A percentile compares a stretch with the other conserved stretches of the same genome.
phyloP scores from a whole-genome alignment of 2,113 vertebrate species.

The Eulacestoma nigropectus region DNA sequence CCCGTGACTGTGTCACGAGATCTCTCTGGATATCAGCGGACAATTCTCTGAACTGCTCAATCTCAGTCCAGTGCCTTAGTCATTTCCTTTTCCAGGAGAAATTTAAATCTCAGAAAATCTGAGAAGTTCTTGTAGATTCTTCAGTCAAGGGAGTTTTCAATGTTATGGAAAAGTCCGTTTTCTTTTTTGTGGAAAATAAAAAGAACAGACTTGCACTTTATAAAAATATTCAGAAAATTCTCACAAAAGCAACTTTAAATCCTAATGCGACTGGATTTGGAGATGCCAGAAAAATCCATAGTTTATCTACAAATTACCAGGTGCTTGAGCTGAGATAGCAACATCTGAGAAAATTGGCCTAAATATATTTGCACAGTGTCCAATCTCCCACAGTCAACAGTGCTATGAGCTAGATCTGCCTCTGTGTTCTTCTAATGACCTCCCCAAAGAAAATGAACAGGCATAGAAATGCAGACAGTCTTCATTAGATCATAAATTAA shows the following conservation, averaged over 20 bases:
- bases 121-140: neutral
- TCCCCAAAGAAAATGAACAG: neutral
- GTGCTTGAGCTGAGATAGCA: neutral
- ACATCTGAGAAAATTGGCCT: neutral
- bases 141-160: neutral
- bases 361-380: neutral
- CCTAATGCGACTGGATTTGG: neutral
- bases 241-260: neutral
- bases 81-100: neutral
- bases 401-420: neutral
- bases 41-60: neutral
- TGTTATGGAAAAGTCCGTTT: neutral
- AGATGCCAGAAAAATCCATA: neutral
- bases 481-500: slow-evolving; percentile 31
- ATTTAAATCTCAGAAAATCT: neutral
- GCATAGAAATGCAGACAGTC: neutral
- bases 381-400: neutral
- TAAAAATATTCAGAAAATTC: neutral
- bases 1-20: neutral
- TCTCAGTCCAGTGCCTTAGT: neutral
- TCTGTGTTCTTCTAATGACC: neutral
- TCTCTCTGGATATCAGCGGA: neutral
- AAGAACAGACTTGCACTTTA: neutral
- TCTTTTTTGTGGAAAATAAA: neutral
- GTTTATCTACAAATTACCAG: neutral